Evolutionary conservation across 2,888 invertebrate genomes (phyloP), one percentile per base, ranked within the genome.

Genomic region (Andrena praecox): DNA sequence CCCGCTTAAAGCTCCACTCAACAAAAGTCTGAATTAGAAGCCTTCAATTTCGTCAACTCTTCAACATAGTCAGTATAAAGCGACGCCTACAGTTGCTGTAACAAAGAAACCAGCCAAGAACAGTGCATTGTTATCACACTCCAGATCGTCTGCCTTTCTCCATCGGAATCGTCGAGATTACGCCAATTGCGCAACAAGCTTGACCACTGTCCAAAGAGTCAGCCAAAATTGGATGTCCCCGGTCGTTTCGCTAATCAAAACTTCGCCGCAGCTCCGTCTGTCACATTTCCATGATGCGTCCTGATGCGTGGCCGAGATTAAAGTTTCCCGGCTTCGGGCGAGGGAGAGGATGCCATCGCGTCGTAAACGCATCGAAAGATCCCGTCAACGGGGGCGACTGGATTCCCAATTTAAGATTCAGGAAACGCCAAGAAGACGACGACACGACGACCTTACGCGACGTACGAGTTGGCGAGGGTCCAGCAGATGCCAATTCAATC

Each of bases 401-500:
- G 82, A 79, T 84, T 82, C 84, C 78, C 88, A 88, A 90, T 89
- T 91, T 90, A 84, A 90, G 89, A 91, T 90, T 91, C 89, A 85
- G 78, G 77, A 89, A 90, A 85, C 81, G 86, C 60, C 80, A 83
- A 83, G 82, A 82, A 71, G 74, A 83, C 78, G 76, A 80, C 76
- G 78, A 85, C 75, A 76, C 77, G 77, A 67, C 56, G 70, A 76
- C 64, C 52, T 35, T n/a, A 29, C 73, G 74, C 85, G 89, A 86
- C 78, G 84, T 86, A 86, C 86, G 86, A 87, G 84, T 88, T 92
- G 92, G 92, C 92, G 86, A 86, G 72, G 82, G 84, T 89, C 92
- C 92, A 92, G 89, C 84, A 87, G 87, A 91, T 90, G 89, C 89
- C 91, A 91, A 92, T 92, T 91, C 91, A 91, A 91, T 93, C 91